Evolutionary conservation across 2,797 vertebrate species (phyloP), one percentile per base, ranked within the genome.

Genomic region (Pangasius djambal): DNA sequence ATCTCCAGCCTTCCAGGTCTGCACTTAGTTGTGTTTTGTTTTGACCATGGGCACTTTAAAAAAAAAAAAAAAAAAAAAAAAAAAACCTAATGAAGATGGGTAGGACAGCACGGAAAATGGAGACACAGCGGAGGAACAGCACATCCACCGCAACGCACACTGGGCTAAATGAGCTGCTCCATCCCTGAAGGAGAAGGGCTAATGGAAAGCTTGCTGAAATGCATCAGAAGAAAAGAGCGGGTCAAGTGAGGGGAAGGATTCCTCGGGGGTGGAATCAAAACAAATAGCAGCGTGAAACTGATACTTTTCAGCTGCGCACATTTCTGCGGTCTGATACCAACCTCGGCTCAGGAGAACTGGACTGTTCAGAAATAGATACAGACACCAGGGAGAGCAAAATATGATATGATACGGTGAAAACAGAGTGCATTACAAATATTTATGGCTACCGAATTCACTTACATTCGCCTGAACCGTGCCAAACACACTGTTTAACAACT

Each of bases 251-350:
- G 91, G 84, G 81, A 92, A 90, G 86, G 75, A 88, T 91, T 90
- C 88, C 90, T 90, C 89, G 57, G 89, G 91, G 90, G 86, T 86
- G 86, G 81, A 92, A 92, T 92, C 91, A 91, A 91, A 92, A 91
- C 86, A 91, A 90, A 89, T 90, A 91, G 89, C 88, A 84, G 88
- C 88, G 82, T 90, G 90, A 91, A 89, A 92, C 86, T 18, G 89
- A 88, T 88, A 90, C 91, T 87, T 91, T 91, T 92, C 91, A 91
- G 88, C 89, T 87, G 88, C 83, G 86, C 82, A 18, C 89, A 61
- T 86, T 89, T 90, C 90, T 81, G 88, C 75, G 88, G 88, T 85
- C 88, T 86, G 83, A 89, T 90, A 89, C 79, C 87, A 82, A 44
- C 70, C 65, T 52, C 74, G 9, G 63, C 86, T 91, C 88, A 85